Evolutionary conservation across 2,797 vertebrate genomes (phyloP).

Genomic region (Rousettus madagascariensis): DNA sequence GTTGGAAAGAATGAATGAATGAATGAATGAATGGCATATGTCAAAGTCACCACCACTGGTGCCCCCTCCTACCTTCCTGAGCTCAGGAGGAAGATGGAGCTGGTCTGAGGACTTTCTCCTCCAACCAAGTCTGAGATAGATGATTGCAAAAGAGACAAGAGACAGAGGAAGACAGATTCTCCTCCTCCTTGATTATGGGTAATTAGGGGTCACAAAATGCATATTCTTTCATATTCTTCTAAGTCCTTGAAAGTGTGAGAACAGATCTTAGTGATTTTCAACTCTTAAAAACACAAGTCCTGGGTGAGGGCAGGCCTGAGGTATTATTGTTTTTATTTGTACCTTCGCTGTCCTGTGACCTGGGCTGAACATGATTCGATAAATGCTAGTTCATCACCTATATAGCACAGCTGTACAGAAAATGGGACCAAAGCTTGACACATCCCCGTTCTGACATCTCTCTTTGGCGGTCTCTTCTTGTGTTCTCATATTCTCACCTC

Average conservation of each 20-base stretch:
- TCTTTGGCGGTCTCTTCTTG: constrained; percentile 30
- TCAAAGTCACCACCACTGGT: neutral
- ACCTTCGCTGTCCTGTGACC: constrained; percentile 42
- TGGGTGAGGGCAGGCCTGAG: neutral
- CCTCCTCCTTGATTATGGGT: neutral
- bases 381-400: neutral
- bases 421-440: constrained; percentile 33
- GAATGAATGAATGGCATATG: neutral
- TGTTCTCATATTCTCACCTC: constrained; percentile 43
- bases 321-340: constrained; percentile 58
- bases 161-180: neutral
- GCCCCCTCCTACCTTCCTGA: neutral
- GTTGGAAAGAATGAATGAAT: neutral
- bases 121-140: neutral
- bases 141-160: neutral
- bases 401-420: constrained; percentile 71
- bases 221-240: neutral
- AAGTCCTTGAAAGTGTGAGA: neutral
- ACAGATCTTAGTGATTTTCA: neutral
- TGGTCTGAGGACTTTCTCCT: neutral
- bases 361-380: constrained; percentile 42
- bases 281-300: neutral
- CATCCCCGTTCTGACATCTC: neutral
- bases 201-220: neutral
- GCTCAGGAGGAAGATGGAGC: neutral